phyloP scores from a whole-genome alignment of 2,888 invertebrate genomes.

The Lasioglossum calceatum region DNA sequence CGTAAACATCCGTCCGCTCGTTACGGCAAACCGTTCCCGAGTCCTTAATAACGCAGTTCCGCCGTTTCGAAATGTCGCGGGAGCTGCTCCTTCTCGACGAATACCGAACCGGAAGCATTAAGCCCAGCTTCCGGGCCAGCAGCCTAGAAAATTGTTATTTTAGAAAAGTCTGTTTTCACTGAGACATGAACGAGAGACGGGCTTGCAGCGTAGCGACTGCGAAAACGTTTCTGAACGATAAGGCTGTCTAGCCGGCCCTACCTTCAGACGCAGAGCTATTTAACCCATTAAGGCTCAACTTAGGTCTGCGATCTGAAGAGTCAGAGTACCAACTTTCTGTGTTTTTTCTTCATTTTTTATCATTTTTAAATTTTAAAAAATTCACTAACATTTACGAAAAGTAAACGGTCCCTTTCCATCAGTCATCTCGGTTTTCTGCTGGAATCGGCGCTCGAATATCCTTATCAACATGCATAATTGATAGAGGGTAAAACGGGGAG shows the following conservation, averaged over 20 bases:
- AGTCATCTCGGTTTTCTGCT: not conserved
- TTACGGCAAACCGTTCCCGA: not conserved
- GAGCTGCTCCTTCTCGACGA: not conserved
- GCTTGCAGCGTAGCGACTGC: not conserved
- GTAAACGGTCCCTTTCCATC: not conserved
- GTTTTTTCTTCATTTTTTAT: too few species aligned
- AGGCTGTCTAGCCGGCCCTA: not conserved
- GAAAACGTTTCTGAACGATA: not conserved
- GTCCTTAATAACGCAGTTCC: not conserved
- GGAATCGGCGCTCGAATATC: not conserved
- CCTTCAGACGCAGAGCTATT: not conserved
- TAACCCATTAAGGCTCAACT: too few species aligned
- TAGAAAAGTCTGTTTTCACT: not conserved
- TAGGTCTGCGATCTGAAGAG: too few species aligned
- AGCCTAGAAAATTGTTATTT: constrained; percentile 3
- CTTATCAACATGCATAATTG: constrained; percentile 26
- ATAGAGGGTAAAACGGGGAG: not conserved
- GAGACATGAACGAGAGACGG: not conserved
- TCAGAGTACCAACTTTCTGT: too few species aligned
- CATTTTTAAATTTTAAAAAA: too few species aligned
- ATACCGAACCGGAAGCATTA: constrained; percentile 9
- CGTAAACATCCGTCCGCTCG: not conserved
- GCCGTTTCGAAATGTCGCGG: not conserved
- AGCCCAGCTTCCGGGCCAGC: not conserved
- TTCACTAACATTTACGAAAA: too few species aligned